These are phyloP conservation scores for Neolamprologus fasciatus DNA, from an alignment of 2,113 vertebrate genomes.

Conservation along the genomic window DNA sequence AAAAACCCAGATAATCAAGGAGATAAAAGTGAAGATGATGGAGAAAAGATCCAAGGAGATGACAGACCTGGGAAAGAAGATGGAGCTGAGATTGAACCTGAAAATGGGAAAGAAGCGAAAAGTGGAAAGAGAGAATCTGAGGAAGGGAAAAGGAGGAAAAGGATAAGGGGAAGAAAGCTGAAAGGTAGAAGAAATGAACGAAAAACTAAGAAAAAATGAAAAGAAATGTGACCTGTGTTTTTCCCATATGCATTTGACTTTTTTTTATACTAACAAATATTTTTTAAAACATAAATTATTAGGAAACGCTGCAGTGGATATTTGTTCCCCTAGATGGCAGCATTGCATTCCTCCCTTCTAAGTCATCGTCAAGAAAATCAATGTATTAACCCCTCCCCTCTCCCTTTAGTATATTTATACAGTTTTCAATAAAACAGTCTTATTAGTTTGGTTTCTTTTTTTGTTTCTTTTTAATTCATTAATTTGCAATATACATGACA, in stretches of 20 bases:
- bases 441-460: background rate
- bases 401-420: background rate
- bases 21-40: background rate
- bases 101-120: background rate
- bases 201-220: background rate
- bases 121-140: background rate
- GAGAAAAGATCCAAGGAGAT: background rate
- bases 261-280: background rate
- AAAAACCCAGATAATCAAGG: background rate
- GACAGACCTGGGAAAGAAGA: conserved; percentile 40
- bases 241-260: background rate
- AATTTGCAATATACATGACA: background rate
- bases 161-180: background rate
- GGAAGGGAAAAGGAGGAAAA: background rate
- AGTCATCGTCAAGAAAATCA: background rate
- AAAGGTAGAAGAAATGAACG: background rate
- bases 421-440: background rate
- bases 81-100: conserved; percentile 30
- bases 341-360: background rate
- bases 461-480: background rate
- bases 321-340: background rate
- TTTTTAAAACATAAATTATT: background rate
- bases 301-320: background rate
- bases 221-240: background rate
- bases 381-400: background rate